A percentile compares a stretch with the other conserved stretches of the same genome.
Conservation (phyloP, 2,888 invertebrate species). For the Parapristionchus giblindavisi region DNA sequence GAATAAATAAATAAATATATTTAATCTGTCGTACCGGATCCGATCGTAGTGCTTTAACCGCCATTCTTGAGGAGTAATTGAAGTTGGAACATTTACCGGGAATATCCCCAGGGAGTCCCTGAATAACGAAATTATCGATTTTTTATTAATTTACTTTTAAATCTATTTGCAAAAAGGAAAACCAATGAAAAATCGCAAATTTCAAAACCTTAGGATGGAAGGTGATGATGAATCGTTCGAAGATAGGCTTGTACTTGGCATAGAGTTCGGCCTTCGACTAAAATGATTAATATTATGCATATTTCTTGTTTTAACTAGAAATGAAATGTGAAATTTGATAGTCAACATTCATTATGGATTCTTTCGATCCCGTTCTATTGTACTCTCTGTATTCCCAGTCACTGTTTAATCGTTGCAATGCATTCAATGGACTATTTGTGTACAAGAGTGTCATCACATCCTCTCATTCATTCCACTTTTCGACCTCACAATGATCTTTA, state of each 20-base stretch:
- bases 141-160: background rate
- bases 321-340: too few species aligned
- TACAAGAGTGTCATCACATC: too few species aligned
- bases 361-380: too few species aligned
- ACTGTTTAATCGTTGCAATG: too few species aligned
- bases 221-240: conserved; percentile 62
- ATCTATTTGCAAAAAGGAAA: background rate
- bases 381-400: too few species aligned
- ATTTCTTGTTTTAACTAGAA: too few species aligned
- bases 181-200: background rate
- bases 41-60: conserved; percentile 52
- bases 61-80: conserved; percentile 59
- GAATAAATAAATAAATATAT: too few species aligned
- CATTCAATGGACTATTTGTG: too few species aligned
- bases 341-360: too few species aligned
- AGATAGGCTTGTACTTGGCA: conserved; percentile 55
- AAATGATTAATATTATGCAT: conserved; percentile 37
- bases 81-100: conserved; percentile 66
- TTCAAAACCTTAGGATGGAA: conserved; percentile 58
- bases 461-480: too few species aligned
- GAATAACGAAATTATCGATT: background rate
- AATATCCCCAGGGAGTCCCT: conserved; percentile 59
- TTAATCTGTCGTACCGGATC: conserved; percentile 52
- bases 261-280: conserved; percentile 54
- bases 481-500: too few species aligned